A percentile compares a stretch with the other conserved stretches of the same genome.
phyloP scores from a whole-genome alignment of 64 coral and sea anemone species.

The Stichodactyla mertensii region DNA sequence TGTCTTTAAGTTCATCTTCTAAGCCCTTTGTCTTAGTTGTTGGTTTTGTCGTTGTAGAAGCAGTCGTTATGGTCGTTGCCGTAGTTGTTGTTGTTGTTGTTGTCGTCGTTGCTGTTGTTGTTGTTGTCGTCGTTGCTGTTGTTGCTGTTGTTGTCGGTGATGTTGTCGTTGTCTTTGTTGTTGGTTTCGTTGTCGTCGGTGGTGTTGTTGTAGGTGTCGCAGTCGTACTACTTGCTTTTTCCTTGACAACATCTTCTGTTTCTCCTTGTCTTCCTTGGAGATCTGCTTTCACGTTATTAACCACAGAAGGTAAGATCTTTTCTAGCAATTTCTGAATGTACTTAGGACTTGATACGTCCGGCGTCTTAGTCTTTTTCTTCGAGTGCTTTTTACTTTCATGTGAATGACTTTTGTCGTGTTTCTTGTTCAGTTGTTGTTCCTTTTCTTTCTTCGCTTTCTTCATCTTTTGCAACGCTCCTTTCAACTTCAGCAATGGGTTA shows the following conservation, averaged over 20 bases:
- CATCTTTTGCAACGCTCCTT: constrained; percentile 13
- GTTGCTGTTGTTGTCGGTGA: constrained; percentile 9
- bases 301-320: constrained; percentile 60
- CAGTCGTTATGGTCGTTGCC: constrained; percentile 22
- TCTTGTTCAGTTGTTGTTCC: background rate
- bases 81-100: constrained; percentile 20
- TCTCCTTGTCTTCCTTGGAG: background rate
- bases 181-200: constrained; percentile 27
- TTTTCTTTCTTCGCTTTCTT: background rate
- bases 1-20: constrained; percentile 27
- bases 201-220: constrained; percentile 27
- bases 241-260: background rate
- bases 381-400: constrained; percentile 7
- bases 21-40: constrained; percentile 18
- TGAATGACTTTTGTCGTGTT: background rate
- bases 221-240: constrained; percentile 21
- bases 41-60: constrained; percentile 19
- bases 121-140: background rate
- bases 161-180: constrained; percentile 4
- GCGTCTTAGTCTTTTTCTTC: background rate
- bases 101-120: constrained; percentile 4
- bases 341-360: constrained; percentile 8
- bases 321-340: constrained; percentile 52
- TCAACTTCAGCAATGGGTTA: constrained; percentile 20
- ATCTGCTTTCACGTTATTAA: constrained; percentile 56